Evolutionary conservation across 2,113 vertebrate genomes (phyloP), one percentile per base, ranked within the genome.

Genomic region (Lophura nycthemera): DNA sequence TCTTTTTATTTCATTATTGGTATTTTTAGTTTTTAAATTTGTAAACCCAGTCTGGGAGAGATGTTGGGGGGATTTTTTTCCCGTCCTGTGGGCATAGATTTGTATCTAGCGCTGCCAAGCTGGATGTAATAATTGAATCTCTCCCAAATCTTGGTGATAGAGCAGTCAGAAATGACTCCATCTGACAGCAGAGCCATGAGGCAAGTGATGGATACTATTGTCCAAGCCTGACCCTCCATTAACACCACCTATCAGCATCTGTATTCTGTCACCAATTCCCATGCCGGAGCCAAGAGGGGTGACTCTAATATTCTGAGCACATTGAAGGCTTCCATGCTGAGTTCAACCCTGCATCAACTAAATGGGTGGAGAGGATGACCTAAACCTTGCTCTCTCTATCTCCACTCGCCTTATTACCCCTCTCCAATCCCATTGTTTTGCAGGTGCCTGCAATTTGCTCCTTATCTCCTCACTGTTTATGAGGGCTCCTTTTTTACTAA

Each of bases 171-270:
- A 98, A 98, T 97, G 96, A 97, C 97, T 98, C 94, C 95, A 86
- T 97, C 94, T 98, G 98, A 98, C 97, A 98, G 98, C 89, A 95
- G 97, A 98, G 98, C 98, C 97, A 97, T 98, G 98, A 98, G 98
- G 98, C 98, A 97, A 98, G 98, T 98, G 98, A 99, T 98, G 98
- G 98, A 98, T 98, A 98, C 98, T 97, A 98, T 99, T 99, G 99
- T 99, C 98, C 98, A 96, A 97, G 97, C 64, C 88, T 98, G 98
- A 99, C 98, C 98, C 98, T 98, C 98, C 98, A 98, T 99, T 99
- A 99, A 98, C 98, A 98, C 98, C 96, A 98, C 98, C 98, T 98
- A 98, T 98, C 98, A 98, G 98, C 98, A 99, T 99, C 98, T 98
- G 98, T 98, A 98, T 98, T 96, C 98, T 98, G 98, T 98, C 98